Evolutionary conservation across 2,113 vertebrate species (phyloP), one percentile per base, ranked within the genome.

Genomic region (Onychostruthus taczanowskii): DNA sequence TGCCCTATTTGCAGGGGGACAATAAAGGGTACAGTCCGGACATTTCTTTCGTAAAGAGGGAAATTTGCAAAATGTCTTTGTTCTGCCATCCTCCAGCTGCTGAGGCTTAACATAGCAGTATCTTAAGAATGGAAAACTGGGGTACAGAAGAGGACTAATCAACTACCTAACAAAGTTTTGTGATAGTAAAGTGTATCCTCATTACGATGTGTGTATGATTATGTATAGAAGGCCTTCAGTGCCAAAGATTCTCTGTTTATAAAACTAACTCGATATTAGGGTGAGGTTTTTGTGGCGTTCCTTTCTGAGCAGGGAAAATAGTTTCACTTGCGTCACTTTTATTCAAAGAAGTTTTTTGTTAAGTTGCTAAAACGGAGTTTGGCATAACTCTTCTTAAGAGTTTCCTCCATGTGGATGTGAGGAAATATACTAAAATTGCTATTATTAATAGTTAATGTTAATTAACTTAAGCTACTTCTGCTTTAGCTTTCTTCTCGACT

Each of bases 1-100:
- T 99, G 98, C 93, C 98, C 98, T 31, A 99, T 99, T 68, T 98
- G 98, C 94, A 97, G 98, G 81, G 98, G 98, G 8, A 98, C 98
- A 28, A 98, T 98, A 82, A 98, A 98, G 93, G 98, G 98, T 15
- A 98, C 98, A 19, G 98, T 98, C 73, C 97, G 98, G 23, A 98
- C 98, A 6, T 98, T 98, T 95, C 98, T 98, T 91, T 98, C 98
- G 0, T 98, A 80, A 97, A 39, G 87, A 95, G 55, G 79, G 55
- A 68, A 88, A 55, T 86, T 44, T 74, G 55, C 63, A 27, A 56
- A 73, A 58, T 4, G 10, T 30, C 59, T 76, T 21, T 37, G 21
- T 68, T 80, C 61, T 39, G 43, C n/a, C 21, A 17, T 62, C 10
- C 23, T 69, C 41, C 46, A 49, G 0, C 22, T 72, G 52, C 13